These are phyloP conservation scores for Antechinus stuartii DNA, from an alignment of 2,113 vertebrate genomes.

Conservation along the genomic window DNA sequence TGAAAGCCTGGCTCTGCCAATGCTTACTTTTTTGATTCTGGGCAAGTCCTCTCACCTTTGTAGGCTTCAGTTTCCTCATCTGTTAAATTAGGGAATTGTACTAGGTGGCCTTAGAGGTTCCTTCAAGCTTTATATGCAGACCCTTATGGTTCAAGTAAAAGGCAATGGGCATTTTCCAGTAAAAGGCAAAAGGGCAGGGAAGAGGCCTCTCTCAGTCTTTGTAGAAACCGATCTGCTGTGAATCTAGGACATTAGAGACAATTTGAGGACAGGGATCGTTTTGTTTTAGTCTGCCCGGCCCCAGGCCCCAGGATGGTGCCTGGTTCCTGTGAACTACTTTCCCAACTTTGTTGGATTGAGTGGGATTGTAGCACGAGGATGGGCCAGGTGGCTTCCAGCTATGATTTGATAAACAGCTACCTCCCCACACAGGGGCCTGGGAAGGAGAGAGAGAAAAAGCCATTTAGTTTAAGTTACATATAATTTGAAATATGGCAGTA, in stretches of 20 bases:
- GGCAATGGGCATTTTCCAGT: not conserved
- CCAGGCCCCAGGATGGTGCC: not conserved
- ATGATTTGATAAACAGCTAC: slow-evolving; percentile 31
- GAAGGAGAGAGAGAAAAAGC: slow-evolving; percentile 6
- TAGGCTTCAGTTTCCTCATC: not conserved
- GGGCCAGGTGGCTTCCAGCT: not conserved
- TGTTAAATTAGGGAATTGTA: not conserved
- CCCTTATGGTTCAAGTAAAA: not conserved
- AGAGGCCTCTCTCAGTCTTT: not conserved
- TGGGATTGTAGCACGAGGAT: not conserved
- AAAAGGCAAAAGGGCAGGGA: not conserved
- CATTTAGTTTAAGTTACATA: slow-evolving; percentile 37
- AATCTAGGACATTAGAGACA: not conserved
- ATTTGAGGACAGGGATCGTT: not conserved
- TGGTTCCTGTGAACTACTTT: not conserved
- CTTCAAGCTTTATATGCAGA: not conserved
- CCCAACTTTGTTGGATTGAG: not conserved
- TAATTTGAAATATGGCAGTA: slow-evolving; percentile 19
- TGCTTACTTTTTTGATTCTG: not conserved
- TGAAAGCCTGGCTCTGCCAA: not conserved
- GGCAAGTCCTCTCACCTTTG: not conserved
- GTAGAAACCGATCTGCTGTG: not conserved
- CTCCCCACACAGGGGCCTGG: slow-evolving; percentile 40
- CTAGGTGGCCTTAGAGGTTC: not conserved
- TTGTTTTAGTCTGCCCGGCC: not conserved